Evolutionary conservation across 2,113 vertebrate genomes (phyloP).

Genomic region (Mormyrus lacerda): DNA sequence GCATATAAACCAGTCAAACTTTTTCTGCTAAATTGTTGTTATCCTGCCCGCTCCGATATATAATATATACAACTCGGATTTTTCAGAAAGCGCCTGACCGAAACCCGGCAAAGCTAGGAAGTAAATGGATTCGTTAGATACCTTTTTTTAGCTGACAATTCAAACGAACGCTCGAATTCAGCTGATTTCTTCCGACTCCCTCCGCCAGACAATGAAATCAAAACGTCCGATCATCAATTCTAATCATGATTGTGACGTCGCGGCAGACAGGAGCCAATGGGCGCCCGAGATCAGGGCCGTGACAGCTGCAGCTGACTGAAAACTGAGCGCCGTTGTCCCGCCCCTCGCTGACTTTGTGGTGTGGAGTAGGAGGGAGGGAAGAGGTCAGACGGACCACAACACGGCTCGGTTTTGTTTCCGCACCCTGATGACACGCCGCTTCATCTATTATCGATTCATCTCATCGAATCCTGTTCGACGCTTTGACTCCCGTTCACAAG

Average conservation of each 20-base stretch:
- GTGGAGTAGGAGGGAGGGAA: conserved; percentile 32
- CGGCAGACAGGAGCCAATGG: conserved; percentile 81
- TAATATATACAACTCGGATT: conserved; percentile 24
- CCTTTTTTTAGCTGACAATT: conserved; percentile 60
- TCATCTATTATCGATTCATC: neutral
- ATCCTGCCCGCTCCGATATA: conserved; percentile 29
- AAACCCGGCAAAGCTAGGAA: neutral
- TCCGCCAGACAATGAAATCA: conserved; percentile 97
- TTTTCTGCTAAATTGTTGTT: conserved; percentile 54
- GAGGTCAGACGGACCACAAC: conserved; percentile 34
- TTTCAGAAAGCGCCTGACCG: neutral
- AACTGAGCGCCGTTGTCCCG: conserved; percentile 53
- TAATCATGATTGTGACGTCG: conserved; percentile 98
- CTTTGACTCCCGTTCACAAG: neutral
- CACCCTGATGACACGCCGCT: neutral
- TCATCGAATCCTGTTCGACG: neutral
- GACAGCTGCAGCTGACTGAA: conserved; percentile 49
- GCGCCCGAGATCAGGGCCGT: conserved; percentile 64
- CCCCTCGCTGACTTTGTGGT: conserved; percentile 61
- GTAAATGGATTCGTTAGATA: conserved; percentile 41
- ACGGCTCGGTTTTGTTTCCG: neutral
- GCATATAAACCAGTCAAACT: conserved; percentile 52
- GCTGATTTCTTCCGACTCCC: conserved; percentile 79
- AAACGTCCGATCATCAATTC: conserved; percentile 96
- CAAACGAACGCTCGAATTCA: conserved; percentile 66